These are phyloP conservation scores for Adelges cooleyi DNA, from an alignment of 1,140 invertebrate genomes.

Conservation along the genomic window DNA sequence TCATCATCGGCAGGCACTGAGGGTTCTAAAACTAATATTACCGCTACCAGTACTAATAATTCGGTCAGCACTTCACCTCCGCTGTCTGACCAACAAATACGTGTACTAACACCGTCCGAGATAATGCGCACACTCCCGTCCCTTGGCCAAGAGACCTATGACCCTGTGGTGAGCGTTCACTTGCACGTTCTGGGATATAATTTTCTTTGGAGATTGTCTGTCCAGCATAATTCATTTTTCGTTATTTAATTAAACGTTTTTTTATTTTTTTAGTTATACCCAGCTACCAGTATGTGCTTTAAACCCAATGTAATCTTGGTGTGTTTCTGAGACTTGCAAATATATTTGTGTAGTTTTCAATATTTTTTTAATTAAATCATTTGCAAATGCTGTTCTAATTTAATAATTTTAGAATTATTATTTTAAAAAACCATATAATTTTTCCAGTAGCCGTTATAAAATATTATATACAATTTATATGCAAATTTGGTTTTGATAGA, in stretches of 20 bases:
- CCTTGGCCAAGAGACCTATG: conserved; percentile 57
- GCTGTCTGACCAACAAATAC: conserved; percentile 60
- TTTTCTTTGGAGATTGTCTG: conserved; percentile 29
- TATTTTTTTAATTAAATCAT: too few species aligned
- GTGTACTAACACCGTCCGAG: conserved; percentile 71
- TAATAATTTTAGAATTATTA: too few species aligned
- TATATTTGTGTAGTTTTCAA: not conserved
- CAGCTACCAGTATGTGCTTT: conserved; percentile 15
- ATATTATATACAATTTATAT: too few species aligned
- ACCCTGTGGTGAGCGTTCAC: conserved; percentile 46
- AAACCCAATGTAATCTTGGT: not conserved
- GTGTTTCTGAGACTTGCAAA: too few species aligned
- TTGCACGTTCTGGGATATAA: conserved; percentile 30
- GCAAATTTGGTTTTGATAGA: too few species aligned
- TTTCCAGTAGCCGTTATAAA: too few species aligned
- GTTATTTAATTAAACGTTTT: conserved; percentile 25
- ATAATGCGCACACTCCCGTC: conserved; percentile 76
- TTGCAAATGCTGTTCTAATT: too few species aligned
- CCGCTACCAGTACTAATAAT: conserved; percentile 33
- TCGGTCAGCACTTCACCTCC: conserved; percentile 23
- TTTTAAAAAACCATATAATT: too few species aligned
- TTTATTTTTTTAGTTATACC: conserved; percentile 30
- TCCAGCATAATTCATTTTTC: conserved; percentile 26
- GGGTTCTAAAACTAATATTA: conserved; percentile 40
- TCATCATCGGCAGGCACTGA: conserved; percentile 25